Evolutionary conservation across 1,140 invertebrate species (phyloP).

Genomic region (Agrilus planipennis): DNA sequence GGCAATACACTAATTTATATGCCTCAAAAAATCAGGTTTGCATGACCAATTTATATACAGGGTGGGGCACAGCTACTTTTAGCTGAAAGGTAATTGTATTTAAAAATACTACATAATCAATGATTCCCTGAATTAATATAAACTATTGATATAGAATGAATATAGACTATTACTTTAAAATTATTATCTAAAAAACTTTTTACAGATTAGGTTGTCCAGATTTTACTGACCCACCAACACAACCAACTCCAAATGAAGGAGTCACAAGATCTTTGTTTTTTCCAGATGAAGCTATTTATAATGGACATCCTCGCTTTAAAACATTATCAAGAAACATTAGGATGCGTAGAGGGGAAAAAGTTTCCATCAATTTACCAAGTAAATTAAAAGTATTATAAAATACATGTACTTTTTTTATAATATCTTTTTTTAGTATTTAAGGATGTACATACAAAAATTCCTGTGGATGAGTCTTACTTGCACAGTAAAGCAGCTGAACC

Average conservation of each 20-base stretch:
- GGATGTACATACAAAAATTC: conserved; percentile 77
- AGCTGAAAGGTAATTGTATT: too few relatives aligned
- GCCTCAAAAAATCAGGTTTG: too few relatives aligned
- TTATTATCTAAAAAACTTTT: too few relatives aligned
- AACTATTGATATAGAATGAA: too few relatives aligned
- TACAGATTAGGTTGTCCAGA: conserved; percentile 70
- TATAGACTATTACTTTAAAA: too few relatives aligned
- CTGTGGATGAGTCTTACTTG: conserved; percentile 55
- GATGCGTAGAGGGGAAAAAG: conserved; percentile 82
- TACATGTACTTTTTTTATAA: neutral
- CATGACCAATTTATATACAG: too few relatives aligned
- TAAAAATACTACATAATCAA: too few relatives aligned
- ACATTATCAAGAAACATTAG: conserved; percentile 92
- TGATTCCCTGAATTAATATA: too few relatives aligned
- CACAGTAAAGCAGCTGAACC: conserved; percentile 50
- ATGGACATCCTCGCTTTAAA: conserved; percentile 90
- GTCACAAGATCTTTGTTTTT: conserved; percentile 85
- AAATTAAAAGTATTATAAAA: conserved; percentile 32
- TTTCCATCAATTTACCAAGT: conserved; percentile 93
- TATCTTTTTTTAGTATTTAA: conserved; percentile 60
- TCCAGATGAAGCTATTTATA: conserved; percentile 88
- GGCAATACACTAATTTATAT: too few relatives aligned
- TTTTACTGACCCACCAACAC: conserved; percentile 74
- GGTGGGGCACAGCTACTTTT: too few relatives aligned
- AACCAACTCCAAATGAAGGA: conserved; percentile 58